Evolutionary conservation across 2,888 invertebrate genomes (phyloP).

Genomic region (Andrena dorsata): DNA sequence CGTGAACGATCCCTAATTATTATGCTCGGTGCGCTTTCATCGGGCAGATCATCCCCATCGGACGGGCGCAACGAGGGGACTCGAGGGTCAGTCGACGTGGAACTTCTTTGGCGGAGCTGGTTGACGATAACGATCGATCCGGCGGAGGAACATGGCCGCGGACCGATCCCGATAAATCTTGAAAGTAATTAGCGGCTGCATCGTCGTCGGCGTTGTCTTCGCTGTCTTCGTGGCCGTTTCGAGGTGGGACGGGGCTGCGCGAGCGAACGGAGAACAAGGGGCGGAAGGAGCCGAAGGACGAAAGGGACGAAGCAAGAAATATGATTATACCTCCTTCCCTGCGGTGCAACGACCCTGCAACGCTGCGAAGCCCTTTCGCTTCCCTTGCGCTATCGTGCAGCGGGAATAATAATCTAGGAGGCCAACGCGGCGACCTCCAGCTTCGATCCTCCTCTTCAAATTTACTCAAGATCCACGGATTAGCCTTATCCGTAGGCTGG

Average conservation of each 20-base stretch:
- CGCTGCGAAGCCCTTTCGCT: conserved; percentile 65
- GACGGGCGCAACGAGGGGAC: not conserved
- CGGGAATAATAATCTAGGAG: conserved; percentile 62
- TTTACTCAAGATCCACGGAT: conserved; percentile 23
- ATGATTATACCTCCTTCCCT: conserved; percentile 65
- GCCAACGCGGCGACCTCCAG: conserved; percentile 50
- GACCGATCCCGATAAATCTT: conserved; percentile 63
- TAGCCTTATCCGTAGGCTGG: not conserved
- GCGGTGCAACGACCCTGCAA: conserved; percentile 69
- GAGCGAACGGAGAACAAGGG: not conserved
- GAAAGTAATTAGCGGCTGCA: conserved; percentile 63
- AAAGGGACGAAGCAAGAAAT: conserved; percentile 63
- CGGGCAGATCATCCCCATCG: not conserved
- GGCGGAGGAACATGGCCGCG: conserved; percentile 3
- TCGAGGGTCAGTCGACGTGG: conserved; percentile 1
- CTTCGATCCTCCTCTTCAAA: conserved; percentile 31
- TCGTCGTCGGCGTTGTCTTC: conserved; percentile 46
- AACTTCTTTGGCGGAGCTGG: conserved; percentile 14
- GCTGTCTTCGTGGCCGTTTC: conserved; percentile 33
- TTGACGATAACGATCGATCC: conserved; percentile 62
- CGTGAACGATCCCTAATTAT: conserved; percentile 22
- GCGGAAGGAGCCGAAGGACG: conserved; percentile 41
- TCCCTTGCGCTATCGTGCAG: conserved; percentile 51
- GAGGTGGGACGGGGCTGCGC: conserved; percentile 1
- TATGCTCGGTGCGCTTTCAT: not conserved